Conservation (phyloP, 2,888 invertebrate species). For the Trachelus iudaicus region DNA sequence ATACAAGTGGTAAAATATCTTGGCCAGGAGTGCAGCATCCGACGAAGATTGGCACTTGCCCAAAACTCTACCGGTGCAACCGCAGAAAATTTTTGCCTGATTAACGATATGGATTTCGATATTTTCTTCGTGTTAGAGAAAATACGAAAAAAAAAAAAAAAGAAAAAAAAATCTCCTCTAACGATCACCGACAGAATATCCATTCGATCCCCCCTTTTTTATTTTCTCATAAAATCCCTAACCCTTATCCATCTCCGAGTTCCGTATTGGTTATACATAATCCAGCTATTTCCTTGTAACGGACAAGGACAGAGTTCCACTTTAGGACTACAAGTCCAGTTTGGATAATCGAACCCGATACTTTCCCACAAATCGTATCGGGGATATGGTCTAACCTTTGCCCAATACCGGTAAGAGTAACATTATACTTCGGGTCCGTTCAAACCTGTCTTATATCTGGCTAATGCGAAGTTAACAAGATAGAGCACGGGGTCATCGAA, state of each 20-base stretch:
- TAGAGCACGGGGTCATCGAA: conserved; percentile 35
- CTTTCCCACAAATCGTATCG: neutral
- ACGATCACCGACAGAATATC: conserved; percentile 24
- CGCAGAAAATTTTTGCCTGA: conserved; percentile 58
- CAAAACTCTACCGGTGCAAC: conserved; percentile 46
- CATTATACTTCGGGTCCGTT: neutral
- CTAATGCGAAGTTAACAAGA: conserved; percentile 4
- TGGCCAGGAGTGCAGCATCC: conserved; percentile 39
- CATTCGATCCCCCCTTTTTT: conserved; percentile 22
- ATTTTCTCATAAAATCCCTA: conserved; percentile 5
- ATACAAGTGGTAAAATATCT: neutral
- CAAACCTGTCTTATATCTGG: neutral
- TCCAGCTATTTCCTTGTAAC: neutral
- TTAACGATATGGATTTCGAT: conserved; percentile 58
- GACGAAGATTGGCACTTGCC: conserved; percentile 54
- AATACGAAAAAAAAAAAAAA: neutral
- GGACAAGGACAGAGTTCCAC: neutral
- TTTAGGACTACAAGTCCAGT: too few species aligned
- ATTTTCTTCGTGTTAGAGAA: conserved; percentile 24
- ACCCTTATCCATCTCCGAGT: neutral
- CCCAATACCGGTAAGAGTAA: neutral
- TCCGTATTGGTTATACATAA: neutral
- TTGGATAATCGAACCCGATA: neutral
- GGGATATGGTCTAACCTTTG: neutral
- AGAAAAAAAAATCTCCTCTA: neutral